Conservation (phyloP, 2,888 invertebrate species). For the Hetaerina titia region DNA sequence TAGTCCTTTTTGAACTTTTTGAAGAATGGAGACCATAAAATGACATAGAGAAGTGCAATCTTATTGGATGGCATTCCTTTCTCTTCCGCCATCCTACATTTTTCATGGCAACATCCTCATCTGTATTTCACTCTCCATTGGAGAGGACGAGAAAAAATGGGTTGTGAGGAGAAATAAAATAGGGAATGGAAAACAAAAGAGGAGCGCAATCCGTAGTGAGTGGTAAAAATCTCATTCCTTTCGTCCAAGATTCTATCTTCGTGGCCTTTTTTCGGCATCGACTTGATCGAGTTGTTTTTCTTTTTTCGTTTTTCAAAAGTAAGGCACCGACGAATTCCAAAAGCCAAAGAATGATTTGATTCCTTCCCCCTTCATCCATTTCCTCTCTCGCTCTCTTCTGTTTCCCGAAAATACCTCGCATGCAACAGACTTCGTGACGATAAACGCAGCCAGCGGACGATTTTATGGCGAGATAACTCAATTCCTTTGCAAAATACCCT, state of each 20-base stretch:
- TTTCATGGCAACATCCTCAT: background rate
- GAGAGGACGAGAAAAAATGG: background rate
- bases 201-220: slow-evolving; percentile 20
- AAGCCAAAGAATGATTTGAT: background rate
- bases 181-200: background rate
- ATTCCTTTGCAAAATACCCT: slow-evolving; percentile 42
- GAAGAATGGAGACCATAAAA: no score
- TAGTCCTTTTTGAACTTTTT: no score
- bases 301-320: background rate
- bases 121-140: background rate
- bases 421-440: slow-evolving; percentile 52
- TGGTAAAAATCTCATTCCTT: background rate
- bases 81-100: background rate
- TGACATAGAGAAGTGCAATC: no score
- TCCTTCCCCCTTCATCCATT: background rate
- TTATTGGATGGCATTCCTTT: background rate
- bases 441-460: slow-evolving; percentile 33
- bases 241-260: slow-evolving; percentile 1
- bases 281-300: slow-evolving; percentile 12
- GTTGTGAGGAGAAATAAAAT: background rate
- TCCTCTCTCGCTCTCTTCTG: background rate
- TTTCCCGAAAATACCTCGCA: background rate
- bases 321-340: background rate
- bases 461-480: slow-evolving; percentile 36
- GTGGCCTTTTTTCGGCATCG: background rate